Base-by-base conservation (phyloP, 2,113 vertebrate species). In the Danionella cerebrum region DNA sequence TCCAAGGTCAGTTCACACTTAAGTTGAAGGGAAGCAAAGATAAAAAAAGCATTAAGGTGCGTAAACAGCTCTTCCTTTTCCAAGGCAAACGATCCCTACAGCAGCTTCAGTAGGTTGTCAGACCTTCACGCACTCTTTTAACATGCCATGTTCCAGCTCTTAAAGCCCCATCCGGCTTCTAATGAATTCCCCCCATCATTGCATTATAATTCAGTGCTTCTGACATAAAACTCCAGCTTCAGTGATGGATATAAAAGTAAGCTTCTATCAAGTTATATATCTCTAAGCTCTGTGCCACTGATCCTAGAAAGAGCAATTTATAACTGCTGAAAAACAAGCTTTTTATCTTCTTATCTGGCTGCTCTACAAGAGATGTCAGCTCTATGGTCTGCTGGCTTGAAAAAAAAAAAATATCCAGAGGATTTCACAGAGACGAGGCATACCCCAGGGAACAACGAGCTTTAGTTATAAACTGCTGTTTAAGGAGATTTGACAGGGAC, bases 1-100 rank as follows among this genome's bases (percentile, higher is more conserved):
- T 66, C 31, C 68, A 69, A 68, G 59, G 53, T 70, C 68, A 31
- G 59, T 77, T 71, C 52, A 68, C 54, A 65, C 35, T 48, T 25
- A 31, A 74, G 67, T 70, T n/a, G n/a, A 60, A 25, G 54, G 16
- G 42, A 48, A 16, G 35, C 27, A 65, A 38, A 54, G 67, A 65
- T 69, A 66, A 60, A 54, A 44, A 24, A 62, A 62, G 25, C 67
- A 66, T 75, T 70, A 57, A 42, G 27, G 67, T 57, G 50, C 51
- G 57, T 44, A 48, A 67, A 67, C 29, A 4, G 39, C 21, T 6
- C 7, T 47, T n/a, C 38, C 21, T 38, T 57, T 70, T 52, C 12
- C 18, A 60, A 58, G 19, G 1, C 24, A 59, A 51, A 8, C 45
- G 44, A n/a, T 64, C 42, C 12, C 24, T 44, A 44, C 57, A 4